A percentile compares a stretch with the other conserved stretches of the same genome.
These are phyloP conservation scores for Platalea minor DNA, from an alignment of 2,797 vertebrate genomes.

Conservation along the genomic window DNA sequence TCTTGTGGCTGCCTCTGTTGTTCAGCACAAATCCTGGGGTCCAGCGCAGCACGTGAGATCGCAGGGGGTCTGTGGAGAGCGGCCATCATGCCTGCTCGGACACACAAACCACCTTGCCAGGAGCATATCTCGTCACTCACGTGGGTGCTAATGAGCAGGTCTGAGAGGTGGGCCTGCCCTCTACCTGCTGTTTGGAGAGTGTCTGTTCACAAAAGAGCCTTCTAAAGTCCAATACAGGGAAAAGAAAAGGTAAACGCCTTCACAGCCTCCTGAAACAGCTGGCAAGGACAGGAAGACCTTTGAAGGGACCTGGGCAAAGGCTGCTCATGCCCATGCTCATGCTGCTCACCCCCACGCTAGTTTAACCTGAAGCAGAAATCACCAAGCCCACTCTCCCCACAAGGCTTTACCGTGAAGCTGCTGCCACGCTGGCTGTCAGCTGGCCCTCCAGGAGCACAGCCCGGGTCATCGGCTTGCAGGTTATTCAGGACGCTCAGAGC, in stretches of 20 bases:
- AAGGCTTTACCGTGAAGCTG: not conserved
- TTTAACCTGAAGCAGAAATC: not conserved
- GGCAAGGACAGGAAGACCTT: not conserved
- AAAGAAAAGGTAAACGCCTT: not conserved
- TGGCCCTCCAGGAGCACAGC: not conserved
- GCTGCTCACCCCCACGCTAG: accelerated
- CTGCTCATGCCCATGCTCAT: not conserved
- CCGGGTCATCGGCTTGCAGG: not conserved
- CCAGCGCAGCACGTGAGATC: not conserved
- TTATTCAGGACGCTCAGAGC: not conserved
- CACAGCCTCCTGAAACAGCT: not conserved
- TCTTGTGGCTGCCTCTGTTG: not conserved
- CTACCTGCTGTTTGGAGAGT: conserved; percentile 11
- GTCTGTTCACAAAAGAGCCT: not conserved
- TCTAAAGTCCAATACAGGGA: accelerated
- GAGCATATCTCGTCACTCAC: accelerated
- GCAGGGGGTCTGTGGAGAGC: accelerated
- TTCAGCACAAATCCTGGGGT: not conserved
- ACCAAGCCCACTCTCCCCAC: accelerated
- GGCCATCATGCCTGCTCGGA: accelerated
- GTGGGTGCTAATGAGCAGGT: not conserved
- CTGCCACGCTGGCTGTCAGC: not conserved
- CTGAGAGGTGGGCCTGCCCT: conserved; percentile 1
- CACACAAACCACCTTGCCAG: not conserved
- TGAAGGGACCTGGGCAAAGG: not conserved